Evolutionary conservation across 2,113 vertebrate species (phyloP), one percentile per base, ranked within the genome.

Genomic region (Sarotherodon lohbergeri): DNA sequence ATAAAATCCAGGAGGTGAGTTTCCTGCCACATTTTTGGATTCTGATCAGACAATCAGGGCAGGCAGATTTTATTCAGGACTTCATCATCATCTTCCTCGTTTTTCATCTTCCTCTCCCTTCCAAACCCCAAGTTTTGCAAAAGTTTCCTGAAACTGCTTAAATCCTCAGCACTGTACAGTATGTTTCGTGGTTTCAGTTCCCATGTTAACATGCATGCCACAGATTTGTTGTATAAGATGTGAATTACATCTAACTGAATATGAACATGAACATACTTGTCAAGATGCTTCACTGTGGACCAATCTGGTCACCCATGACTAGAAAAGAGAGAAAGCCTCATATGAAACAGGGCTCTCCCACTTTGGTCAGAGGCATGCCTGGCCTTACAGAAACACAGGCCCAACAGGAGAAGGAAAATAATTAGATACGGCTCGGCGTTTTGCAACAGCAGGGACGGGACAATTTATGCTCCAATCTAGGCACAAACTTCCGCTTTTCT

Each of bases 391-490:
- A 71, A 12, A 85, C 50, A 24, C 59, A 24, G 55, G 12, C 66
- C 9, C 39, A 57, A 73, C 41, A 79, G 48, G 36, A 86, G 84
- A 88, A 54, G 48, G 43, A 79, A 84, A 89, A 84, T 93, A 95
- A 95, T 95, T 91, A 95, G 87, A 93, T 88, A 84, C 83, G 16
- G 88, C 88, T 84, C 61, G n/a, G 91, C 90, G 93, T 96, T 95
- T 94, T 85, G 68, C 92, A 94, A 90, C 94, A 91, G 91, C 93
- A 93, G 89, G 86, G 86, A 89, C 24, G 71, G 80, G 80, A 92
- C 91, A 90, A 96, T 96, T 95, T 96, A 95, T 94, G 93, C 89
- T 89, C 92, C 92, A 95, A 95, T 96, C 93, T 94, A 71, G 84
- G 71, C 90, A 90, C 91, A 96, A 96, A 96, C 93, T 91, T 95